phyloP scores from a whole-genome alignment of 2,888 invertebrate genomes.

The Tenthredo notha region DNA sequence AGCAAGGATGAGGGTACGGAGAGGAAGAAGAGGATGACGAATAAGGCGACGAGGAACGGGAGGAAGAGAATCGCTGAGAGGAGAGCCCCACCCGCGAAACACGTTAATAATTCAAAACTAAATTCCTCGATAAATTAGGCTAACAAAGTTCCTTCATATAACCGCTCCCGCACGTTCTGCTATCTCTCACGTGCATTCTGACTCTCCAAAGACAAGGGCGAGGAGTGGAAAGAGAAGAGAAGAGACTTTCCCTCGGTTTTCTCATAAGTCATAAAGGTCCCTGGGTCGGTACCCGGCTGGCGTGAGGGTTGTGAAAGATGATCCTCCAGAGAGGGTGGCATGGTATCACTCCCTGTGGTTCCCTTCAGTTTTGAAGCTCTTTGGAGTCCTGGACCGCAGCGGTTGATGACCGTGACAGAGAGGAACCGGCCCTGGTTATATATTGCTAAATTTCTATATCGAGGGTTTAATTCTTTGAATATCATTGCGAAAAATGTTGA shows the following conservation, averaged over 20 bases:
- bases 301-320: conserved; percentile 63
- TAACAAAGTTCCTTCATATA: conserved; percentile 67
- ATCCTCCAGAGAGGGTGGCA: conserved; percentile 61
- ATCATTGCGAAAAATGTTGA: background rate
- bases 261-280: conserved; percentile 67
- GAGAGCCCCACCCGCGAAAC: conserved; percentile 55
- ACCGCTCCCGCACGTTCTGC: conserved; percentile 49
- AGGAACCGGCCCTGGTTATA: background rate
- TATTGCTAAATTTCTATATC: background rate
- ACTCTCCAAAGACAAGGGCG: conserved; percentile 40
- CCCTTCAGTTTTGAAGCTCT: conserved; percentile 42
- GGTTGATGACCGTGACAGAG: conserved; percentile 21
- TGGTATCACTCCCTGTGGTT: conserved; percentile 61
- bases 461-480: background rate
- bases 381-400: conserved; percentile 9
- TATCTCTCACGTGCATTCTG: conserved; percentile 54
- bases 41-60: conserved; percentile 1
- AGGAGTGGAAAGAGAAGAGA: conserved; percentile 47
- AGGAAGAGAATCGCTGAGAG: conserved; percentile 13
- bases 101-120: conserved; percentile 69
- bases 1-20: background rate
- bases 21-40: conserved; percentile 10
- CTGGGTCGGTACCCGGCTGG: conserved; percentile 54
- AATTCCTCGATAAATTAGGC: conserved; percentile 73
- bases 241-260: conserved; percentile 59